These are phyloP conservation scores for Perca fluviatilis DNA, from an alignment of 2,113 vertebrate species.

Conservation along the genomic window DNA sequence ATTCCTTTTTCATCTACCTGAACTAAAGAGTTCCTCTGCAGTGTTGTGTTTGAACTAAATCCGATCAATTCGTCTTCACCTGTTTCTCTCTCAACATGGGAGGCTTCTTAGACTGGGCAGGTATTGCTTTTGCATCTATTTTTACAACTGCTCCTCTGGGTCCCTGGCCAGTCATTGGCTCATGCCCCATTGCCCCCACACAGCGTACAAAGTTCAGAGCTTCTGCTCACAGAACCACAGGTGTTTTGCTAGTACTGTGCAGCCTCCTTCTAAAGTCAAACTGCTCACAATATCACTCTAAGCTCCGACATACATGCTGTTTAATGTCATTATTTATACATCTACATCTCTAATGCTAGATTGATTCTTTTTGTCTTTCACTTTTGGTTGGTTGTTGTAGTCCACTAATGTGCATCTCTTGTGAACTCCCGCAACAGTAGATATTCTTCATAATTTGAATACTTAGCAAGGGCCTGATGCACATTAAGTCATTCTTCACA, in stretches of 20 bases:
- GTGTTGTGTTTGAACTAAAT: constrained; percentile 27
- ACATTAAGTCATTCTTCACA: constrained; percentile 68
- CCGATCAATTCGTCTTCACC: constrained; percentile 38
- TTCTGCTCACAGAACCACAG: constrained; percentile 60
- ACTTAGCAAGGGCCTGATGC: constrained; percentile 50
- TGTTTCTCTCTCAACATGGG: constrained; percentile 43
- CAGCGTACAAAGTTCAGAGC: constrained; percentile 62
- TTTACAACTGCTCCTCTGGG: constrained; percentile 75
- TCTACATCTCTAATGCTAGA: neutral
- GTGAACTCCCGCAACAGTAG: constrained; percentile 13
- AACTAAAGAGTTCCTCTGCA: constrained; percentile 24
- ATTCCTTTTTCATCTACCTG: constrained; percentile 15
- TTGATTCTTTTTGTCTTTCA: neutral
- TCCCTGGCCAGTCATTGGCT: constrained; percentile 74
- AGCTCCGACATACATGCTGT: neutral
- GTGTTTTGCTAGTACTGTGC: constrained; percentile 68
- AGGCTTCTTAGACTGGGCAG: constrained; percentile 45
- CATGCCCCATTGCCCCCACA: constrained; percentile 67
- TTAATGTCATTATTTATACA: neutral
- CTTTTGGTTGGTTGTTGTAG: neutral
- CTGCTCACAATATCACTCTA: constrained; percentile 8
- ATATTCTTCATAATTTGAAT: constrained; percentile 49
- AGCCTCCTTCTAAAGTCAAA: constrained; percentile 5
- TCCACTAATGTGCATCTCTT: constrained; percentile 15
- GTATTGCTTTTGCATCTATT: constrained; percentile 79